Evolutionary conservation across 2,888 invertebrate genomes (phyloP).

Genomic region (Micropterix aruncella): DNA sequence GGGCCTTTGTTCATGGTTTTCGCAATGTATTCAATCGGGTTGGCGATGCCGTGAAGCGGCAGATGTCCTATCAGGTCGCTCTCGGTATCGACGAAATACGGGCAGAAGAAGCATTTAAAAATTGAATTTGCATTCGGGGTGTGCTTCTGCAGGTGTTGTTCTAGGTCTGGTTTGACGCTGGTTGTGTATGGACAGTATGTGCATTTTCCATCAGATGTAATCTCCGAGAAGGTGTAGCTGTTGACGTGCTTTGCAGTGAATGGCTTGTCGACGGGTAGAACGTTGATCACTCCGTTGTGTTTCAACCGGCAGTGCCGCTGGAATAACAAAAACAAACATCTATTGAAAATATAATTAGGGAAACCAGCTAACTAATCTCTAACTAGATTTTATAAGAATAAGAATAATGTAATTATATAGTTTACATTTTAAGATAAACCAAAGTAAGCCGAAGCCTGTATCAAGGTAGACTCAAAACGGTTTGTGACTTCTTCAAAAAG

Average conservation of each 20-base stretch:
- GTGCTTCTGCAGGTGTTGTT: constrained; percentile 56
- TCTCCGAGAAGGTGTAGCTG: constrained; percentile 19
- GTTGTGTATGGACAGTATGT: constrained; percentile 60
- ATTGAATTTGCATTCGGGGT: constrained; percentile 50
- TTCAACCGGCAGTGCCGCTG: constrained; percentile 69
- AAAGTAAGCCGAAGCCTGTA: too few species aligned
- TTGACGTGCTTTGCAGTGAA: constrained; percentile 27
- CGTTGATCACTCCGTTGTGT: constrained; percentile 62
- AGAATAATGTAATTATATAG: too few species aligned
- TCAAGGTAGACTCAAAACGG: too few species aligned
- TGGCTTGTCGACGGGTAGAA: constrained; percentile 38
- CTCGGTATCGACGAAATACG: constrained; percentile 60
- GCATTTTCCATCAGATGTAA: constrained; percentile 26
- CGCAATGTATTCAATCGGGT: constrained; percentile 40
- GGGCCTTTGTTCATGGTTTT: constrained; percentile 28
- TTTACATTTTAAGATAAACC: too few species aligned
- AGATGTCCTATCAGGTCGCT: constrained; percentile 55
- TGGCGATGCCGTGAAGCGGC: constrained; percentile 44
- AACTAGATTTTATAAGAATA: too few species aligned
- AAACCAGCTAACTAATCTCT: too few species aligned
- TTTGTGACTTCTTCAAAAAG: too few species aligned
- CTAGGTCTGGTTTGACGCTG: constrained; percentile 40
- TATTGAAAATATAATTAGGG: too few species aligned
- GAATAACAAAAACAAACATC: too few species aligned
- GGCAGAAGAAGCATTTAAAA: constrained; percentile 69